A percentile compares a stretch with the other conserved stretches of the same genome.
Evolutionary conservation across 2,797 vertebrate genomes (phyloP).

Genomic region (Lagorchestes hirsutus): DNA sequence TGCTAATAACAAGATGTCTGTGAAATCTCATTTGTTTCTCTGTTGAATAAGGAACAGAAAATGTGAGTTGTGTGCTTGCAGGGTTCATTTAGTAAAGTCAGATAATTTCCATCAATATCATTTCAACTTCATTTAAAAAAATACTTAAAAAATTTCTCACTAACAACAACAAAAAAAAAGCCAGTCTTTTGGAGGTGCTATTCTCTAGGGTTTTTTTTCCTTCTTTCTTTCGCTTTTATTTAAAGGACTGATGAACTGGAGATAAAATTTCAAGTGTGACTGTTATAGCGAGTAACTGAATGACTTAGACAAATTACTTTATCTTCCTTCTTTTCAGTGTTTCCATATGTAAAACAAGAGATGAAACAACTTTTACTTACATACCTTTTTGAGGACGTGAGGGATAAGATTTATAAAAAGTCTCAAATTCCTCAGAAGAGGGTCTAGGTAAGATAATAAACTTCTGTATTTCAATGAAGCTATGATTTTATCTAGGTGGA

Average conservation of each 20-base stretch:
- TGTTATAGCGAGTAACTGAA: constrained; percentile 45
- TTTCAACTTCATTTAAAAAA: constrained; percentile 53
- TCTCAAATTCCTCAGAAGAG: background rate
- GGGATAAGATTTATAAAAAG: background rate
- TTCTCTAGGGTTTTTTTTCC: background rate
- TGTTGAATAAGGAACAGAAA: constrained; percentile 11
- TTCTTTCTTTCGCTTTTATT: background rate
- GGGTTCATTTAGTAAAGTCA: background rate
- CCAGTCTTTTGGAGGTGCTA: constrained; percentile 10
- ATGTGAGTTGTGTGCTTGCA: background rate
- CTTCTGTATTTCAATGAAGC: background rate
- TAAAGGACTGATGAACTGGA: background rate
- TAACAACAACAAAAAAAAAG: constrained; percentile 26
- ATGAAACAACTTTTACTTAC: background rate
- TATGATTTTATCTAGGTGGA: background rate
- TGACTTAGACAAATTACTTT: constrained; percentile 17
- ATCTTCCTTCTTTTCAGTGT: background rate
- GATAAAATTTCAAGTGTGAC: background rate
- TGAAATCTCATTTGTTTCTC: constrained; percentile 44
- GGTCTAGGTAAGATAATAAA: background rate
- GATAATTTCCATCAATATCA: background rate
- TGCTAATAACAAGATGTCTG: constrained; percentile 44
- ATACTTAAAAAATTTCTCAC: constrained; percentile 6
- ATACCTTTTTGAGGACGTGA: background rate
- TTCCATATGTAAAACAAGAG: background rate